These are phyloP conservation scores for Callocephalon fimbriatum DNA, from an alignment of 2,113 vertebrate species.

Conservation along the genomic window DNA sequence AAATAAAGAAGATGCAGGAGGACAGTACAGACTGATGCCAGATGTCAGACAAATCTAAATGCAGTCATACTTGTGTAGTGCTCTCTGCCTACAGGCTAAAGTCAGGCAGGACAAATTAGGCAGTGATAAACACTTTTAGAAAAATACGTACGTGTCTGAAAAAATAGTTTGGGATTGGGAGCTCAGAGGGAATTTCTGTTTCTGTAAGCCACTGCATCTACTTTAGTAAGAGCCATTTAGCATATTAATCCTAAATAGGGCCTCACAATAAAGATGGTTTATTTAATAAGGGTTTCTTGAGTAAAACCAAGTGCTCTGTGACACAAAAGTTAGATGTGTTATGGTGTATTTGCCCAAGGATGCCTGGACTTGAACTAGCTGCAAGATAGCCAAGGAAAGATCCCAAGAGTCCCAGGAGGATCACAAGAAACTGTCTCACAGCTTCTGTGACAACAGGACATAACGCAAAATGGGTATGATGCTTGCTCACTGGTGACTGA, in stretches of 20 bases:
- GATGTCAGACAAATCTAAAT: background rate
- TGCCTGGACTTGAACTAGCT: background rate
- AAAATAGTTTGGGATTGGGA: background rate
- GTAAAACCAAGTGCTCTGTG: background rate
- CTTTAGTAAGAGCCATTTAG: background rate
- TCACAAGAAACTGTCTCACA: background rate
- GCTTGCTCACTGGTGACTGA: background rate
- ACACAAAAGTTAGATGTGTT: background rate
- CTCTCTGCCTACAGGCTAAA: background rate
- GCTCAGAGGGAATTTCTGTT: background rate
- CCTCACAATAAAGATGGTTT: background rate
- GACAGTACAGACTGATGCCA: background rate
- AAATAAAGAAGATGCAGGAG: background rate
- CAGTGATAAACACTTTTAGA: background rate
- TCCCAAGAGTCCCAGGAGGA: background rate
- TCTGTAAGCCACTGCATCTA: background rate
- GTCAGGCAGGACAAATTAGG: background rate
- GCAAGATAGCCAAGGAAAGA: background rate
- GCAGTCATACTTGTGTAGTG: accelerated
- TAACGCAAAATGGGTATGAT: background rate
- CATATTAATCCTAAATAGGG: background rate
- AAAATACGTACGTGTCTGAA: background rate
- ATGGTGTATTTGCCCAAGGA: background rate
- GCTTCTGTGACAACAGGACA: background rate
- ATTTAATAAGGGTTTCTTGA: background rate